A percentile compares a stretch with the other conserved stretches of the same genome.
phyloP scores from a whole-genome alignment of 2,888 invertebrate species.

The Tipula unca region DNA sequence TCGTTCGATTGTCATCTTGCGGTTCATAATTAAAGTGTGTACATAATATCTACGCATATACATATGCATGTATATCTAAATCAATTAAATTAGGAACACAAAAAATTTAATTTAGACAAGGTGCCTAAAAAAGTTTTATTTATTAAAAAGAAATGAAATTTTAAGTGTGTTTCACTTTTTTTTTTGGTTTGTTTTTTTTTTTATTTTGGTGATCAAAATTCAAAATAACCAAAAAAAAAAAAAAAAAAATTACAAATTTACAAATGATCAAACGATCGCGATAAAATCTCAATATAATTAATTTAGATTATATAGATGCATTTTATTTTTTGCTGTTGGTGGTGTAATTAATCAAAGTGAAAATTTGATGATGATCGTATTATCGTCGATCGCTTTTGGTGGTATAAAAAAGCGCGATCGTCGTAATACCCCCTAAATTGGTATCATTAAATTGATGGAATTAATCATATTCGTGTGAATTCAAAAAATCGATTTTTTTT shows the following conservation, averaged over 20 bases:
- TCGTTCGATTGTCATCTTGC: neutral
- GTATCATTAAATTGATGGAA: neutral
- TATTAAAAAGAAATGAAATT: neutral
- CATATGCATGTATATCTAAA: neutral
- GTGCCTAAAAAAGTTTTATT: slow-evolving; percentile 2
- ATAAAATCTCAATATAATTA: neutral
- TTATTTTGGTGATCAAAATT: neutral
- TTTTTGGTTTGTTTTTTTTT: neutral
- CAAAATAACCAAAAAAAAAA: neutral
- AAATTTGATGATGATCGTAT: neutral
- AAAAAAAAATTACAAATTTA: neutral
- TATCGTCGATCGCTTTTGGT: neutral
- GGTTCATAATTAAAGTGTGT: neutral
- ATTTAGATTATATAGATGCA: neutral
- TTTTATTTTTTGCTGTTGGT: neutral
- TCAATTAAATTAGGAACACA: neutral
- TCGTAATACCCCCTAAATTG: neutral
- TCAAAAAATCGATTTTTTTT: neutral
- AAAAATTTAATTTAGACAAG: neutral
- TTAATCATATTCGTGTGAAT: neutral
- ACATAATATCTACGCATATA: neutral
- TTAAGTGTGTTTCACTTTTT: neutral
- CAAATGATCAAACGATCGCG: neutral
- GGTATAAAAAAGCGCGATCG: neutral
- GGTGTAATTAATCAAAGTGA: neutral